Conservation (phyloP, 2,113 vertebrate species). For the Cynoglossus semilaevis region DNA sequence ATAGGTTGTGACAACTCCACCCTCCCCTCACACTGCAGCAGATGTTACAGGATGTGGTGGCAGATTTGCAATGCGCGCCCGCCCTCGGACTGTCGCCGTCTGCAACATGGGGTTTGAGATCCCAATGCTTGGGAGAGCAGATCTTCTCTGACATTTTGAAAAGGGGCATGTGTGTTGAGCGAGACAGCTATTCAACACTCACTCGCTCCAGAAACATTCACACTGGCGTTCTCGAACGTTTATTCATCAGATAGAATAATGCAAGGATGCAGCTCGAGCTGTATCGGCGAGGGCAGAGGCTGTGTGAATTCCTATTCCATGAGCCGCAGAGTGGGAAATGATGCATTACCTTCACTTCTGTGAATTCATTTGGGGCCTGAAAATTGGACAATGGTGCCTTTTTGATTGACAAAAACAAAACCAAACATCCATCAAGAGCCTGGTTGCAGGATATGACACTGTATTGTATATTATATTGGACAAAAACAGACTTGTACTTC, state of each 20-base stretch:
- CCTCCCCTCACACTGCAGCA: slow-evolving; percentile 21
- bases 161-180: slow-evolving; percentile 42
- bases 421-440: too few relatives aligned
- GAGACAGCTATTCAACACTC: slow-evolving; percentile 12
- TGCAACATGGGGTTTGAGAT: not conserved
- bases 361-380: slow-evolving; percentile 27
- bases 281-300: slow-evolving; percentile 6
- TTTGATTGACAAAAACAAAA: too few relatives aligned
- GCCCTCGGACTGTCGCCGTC: slow-evolving; percentile 30
- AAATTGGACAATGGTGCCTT: slow-evolving; percentile 54
- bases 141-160: slow-evolving; percentile 34
- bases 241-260: slow-evolving; percentile 33
- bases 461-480: too few relatives aligned
- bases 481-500: too few relatives aligned
- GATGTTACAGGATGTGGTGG: slow-evolving; percentile 43
- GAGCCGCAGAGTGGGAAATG: slow-evolving; percentile 48
- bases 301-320: slow-evolving; percentile 39
- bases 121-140: slow-evolving; percentile 11
- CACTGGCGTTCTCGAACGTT: slow-evolving; percentile 17
- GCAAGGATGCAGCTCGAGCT: slow-evolving; percentile 16
- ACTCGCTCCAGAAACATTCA: slow-evolving; percentile 21
- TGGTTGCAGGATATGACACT: too few relatives aligned
- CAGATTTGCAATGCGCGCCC: slow-evolving; percentile 36
- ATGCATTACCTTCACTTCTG: slow-evolving; percentile 45
- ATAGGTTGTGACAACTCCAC: slow-evolving; percentile 39